phyloP scores from a whole-genome alignment of 1,140 invertebrate genomes.

The Drosophila dunni region DNA sequence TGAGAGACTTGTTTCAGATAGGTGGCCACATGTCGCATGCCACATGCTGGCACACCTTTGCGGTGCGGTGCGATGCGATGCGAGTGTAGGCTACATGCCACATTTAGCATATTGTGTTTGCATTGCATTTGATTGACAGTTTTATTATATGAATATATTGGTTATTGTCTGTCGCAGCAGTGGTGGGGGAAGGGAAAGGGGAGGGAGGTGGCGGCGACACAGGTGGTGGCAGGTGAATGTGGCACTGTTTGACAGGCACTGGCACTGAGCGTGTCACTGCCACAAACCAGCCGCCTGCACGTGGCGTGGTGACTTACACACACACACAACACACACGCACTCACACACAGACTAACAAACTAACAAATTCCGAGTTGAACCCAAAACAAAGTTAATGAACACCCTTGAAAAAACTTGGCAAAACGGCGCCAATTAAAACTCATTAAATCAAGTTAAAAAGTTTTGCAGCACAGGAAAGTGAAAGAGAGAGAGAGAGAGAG shows the following conservation, averaged over 20 bases:
- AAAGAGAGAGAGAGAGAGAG: not conserved
- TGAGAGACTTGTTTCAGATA: conserved; percentile 13
- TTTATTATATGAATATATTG: conserved; percentile 63
- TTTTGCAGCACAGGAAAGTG: conserved; percentile 38
- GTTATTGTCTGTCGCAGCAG: conserved; percentile 15
- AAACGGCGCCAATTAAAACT: conserved; percentile 76
- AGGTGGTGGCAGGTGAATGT: conserved; percentile 19
- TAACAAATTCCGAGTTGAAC: conserved; percentile 8
- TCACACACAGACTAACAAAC: not conserved
- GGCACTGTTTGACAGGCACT: conserved; percentile 35
- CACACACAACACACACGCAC: not conserved
- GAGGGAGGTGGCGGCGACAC: too few species aligned
- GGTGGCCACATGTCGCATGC: not conserved
- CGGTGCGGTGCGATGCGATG: conserved; percentile 21
- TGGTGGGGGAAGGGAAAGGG: not conserved
- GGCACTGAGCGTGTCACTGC: conserved; percentile 1
- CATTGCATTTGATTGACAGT: conserved; percentile 66
- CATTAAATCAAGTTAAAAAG: conserved; percentile 82
- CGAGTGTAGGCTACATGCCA: conserved; percentile 11
- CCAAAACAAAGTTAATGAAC: conserved; percentile 64
- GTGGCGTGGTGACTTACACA: conserved; percentile 9
- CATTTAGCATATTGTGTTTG: conserved; percentile 28
- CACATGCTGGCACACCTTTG: conserved; percentile 11
- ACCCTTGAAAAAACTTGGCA: conserved; percentile 70
- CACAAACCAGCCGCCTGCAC: not conserved